Base-by-base conservation (phyloP, 2,888 invertebrate genomes). In the Arge pagana region DNA sequence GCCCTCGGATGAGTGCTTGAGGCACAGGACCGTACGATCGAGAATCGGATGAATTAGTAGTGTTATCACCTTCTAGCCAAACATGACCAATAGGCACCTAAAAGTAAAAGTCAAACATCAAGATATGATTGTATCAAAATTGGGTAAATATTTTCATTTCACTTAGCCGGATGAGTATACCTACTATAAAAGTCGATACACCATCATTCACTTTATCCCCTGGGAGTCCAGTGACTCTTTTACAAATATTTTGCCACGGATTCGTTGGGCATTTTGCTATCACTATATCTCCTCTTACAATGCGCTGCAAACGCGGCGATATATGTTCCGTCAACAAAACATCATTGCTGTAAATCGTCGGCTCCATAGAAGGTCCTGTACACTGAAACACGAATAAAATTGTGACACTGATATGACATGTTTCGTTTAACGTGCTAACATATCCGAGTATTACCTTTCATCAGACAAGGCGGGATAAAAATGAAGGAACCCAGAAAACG, bases 61-160 rank as follows among this genome's bases (percentile, higher is more conserved):
- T 80, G 76, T 96, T 96, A 71, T 96, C 96, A 13, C 96, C 95
- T 79, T 93, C 91, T 53, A 96, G 77, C 95, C 95, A 96, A 0
- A 95, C 88, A 76, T 93, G 90, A 2, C 94, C 94, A 62, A 81
- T 79, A 0, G 94, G 94, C 33, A 94, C 87, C 71, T 71, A 19
- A 36, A 33, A 33, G 16, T 16, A 18, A 3, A 11, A 33, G 7
- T 24, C 8, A 40, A n/a, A 40, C 39, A 21, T 23, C 11, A 43
- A n/a, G 28, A 2, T 26, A 23, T 7, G 11, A 42, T 42, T 15
- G 24, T n/a, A 15, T 41, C 15, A 28, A 21, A 26, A 28, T n/a
- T n/a, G n/a, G n/a, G n/a, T n/a, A 7, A 18, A 11, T 19, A 36
- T 8, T 5, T n/a, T 39, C 16, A 21, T n/a, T 36, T 48, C 6